Percentiles rank a stretch among this genome's conserved stretches.
Evolutionary conservation across 2,113 vertebrate genomes (phyloP).

Genomic region (Fukomys damarensis): DNA sequence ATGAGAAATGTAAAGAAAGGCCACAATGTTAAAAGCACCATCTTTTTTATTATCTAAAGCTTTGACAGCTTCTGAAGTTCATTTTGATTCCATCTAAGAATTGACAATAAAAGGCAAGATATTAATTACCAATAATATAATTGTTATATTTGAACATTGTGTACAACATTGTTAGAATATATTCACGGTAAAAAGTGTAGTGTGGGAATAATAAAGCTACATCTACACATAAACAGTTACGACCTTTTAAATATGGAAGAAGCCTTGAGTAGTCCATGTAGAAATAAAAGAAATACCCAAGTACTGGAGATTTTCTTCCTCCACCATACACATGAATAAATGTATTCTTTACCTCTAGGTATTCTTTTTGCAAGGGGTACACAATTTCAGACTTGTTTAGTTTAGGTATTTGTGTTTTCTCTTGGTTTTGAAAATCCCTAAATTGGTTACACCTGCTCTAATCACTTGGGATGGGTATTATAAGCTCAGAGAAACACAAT

Average conservation of each 20-base stretch:
- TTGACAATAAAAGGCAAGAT: conserved; percentile 54
- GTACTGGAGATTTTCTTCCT: background rate
- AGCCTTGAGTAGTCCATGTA: background rate
- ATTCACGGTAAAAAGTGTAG: background rate
- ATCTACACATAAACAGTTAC: background rate
- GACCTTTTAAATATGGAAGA: background rate
- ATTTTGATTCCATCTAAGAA: conserved; percentile 64
- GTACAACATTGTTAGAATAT: background rate
- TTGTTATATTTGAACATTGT: background rate
- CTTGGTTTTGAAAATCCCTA: background rate
- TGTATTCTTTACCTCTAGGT: background rate
- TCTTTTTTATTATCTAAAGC: conserved; percentile 49
- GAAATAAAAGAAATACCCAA: background rate
- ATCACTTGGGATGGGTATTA: background rate
- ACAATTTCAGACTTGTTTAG: background rate
- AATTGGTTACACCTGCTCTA: background rate
- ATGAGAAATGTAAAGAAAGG: conserved; percentile 70
- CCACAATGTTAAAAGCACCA: conserved; percentile 45
- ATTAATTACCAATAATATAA: background rate
- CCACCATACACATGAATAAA: background rate
- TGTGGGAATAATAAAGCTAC: background rate
- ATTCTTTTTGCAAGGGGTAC: background rate
- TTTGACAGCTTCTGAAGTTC: conserved; percentile 51
- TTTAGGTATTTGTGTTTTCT: background rate
- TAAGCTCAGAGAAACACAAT: background rate